A percentile compares a stretch with the other conserved stretches of the same genome.
phyloP scores from a whole-genome alignment of 2,113 vertebrate genomes.

The Holacanthus passer region DNA sequence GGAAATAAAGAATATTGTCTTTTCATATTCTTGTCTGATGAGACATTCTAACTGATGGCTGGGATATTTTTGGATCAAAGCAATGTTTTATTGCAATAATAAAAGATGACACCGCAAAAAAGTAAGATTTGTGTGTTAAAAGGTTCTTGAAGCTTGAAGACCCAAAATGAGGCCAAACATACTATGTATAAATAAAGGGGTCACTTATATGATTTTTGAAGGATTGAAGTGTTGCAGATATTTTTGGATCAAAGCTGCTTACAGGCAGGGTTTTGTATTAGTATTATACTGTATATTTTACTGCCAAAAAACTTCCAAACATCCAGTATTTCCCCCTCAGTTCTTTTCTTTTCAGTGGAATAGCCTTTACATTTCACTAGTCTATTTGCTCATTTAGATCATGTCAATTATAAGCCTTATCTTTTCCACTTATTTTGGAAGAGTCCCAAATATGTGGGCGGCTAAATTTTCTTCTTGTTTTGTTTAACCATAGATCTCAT shows the following conservation, averaged over 20 bases:
- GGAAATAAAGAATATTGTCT: not conserved
- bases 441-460: too few species aligned
- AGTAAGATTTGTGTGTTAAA: not conserved
- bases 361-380: not conserved
- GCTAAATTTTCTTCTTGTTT: too few species aligned
- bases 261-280: not conserved
- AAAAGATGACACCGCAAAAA: not conserved
- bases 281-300: not conserved
- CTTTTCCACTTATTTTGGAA: too few species aligned
- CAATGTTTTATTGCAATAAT: not conserved
- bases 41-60: not conserved
- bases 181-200: constrained; percentile 6
- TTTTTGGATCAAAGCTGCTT: constrained; percentile 7
- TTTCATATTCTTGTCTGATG: constrained; percentile 9
- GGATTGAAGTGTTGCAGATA: not conserved
- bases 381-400: not conserved
- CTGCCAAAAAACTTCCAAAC: not conserved
- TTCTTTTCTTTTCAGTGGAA: too few species aligned
- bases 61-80: constrained; percentile 49
- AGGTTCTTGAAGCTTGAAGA: not conserved
- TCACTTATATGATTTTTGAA: not conserved
- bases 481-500: too few species aligned
- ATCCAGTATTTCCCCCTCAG: not conserved
- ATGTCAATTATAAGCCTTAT: too few species aligned
- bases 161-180: not conserved